Evolutionary conservation across 2,888 invertebrate species (phyloP).

Genomic region (Nasonia oneida): DNA sequence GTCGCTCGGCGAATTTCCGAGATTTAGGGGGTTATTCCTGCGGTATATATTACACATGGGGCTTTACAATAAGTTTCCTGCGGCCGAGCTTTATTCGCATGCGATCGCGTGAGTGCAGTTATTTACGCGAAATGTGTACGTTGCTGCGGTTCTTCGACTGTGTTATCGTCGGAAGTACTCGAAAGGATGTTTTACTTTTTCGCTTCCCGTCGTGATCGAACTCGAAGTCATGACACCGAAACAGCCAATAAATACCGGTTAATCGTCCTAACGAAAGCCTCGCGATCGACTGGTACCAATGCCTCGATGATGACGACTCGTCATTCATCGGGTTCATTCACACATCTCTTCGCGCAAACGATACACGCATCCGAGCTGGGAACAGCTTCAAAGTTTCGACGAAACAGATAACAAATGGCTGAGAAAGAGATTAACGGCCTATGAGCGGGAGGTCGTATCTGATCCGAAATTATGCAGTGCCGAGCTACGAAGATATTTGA

Average conservation of each 20-base stretch:
- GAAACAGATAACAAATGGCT: background rate
- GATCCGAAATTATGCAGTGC: background rate
- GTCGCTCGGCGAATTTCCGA: background rate
- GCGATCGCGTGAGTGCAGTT: background rate
- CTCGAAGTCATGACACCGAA: background rate
- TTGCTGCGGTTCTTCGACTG: too few relatives aligned
- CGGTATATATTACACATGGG: background rate
- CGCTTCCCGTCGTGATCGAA: background rate
- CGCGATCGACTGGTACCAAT: conserved; percentile 4
- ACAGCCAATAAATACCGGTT: conserved; percentile 10
- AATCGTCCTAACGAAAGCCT: background rate
- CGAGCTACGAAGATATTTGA: background rate
- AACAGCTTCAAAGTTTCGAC: background rate
- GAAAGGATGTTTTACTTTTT: background rate
- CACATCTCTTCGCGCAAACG: background rate
- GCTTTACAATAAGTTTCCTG: conserved; percentile 1
- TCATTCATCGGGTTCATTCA: conserved; percentile 5
- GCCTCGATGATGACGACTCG: conserved; percentile 23
- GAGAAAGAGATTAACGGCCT: background rate
- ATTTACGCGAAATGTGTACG: background rate
- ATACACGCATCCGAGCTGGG: background rate
- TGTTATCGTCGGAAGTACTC: background rate
- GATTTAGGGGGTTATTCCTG: background rate
- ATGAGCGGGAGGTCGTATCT: background rate
- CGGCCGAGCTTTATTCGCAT: background rate